Percentiles rank a stretch among this genome's conserved stretches.
Conservation (phyloP, 2,888 invertebrate species). For the Falcaria lacertinaria region DNA sequence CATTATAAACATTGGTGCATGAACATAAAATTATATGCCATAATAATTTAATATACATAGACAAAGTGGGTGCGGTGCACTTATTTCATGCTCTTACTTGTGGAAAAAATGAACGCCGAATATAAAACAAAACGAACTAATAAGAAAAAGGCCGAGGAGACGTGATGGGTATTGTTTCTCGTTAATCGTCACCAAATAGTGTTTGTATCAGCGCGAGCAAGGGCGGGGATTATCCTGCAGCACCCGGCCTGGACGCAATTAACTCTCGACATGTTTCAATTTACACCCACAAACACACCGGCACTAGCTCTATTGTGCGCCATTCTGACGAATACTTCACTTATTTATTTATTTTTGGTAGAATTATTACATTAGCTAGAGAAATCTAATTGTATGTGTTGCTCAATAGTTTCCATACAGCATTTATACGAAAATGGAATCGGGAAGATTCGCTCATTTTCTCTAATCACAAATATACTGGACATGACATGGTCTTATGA, state of each 20-base stretch:
- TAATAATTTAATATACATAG: too few relatives aligned
- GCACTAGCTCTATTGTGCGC: conserved; percentile 42
- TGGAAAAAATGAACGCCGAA: not conserved
- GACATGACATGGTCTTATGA: too few relatives aligned
- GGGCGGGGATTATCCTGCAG: conserved; percentile 48
- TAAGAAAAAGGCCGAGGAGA: not conserved
- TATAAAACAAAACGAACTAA: not conserved
- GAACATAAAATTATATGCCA: too few relatives aligned
- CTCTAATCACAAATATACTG: too few relatives aligned
- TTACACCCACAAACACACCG: conserved; percentile 71
- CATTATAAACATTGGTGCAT: too few relatives aligned
- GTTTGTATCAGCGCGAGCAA: conserved; percentile 20
- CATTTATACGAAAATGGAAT: too few relatives aligned
- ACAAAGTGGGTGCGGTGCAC: too few relatives aligned
- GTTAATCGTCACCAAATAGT: conserved; percentile 4
- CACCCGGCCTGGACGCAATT: conserved; percentile 58
- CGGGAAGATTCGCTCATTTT: too few relatives aligned
- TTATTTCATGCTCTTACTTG: too few relatives aligned
- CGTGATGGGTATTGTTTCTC: conserved; percentile 1
- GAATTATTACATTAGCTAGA: too few relatives aligned
- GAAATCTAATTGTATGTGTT: too few relatives aligned
- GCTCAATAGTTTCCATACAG: too few relatives aligned
- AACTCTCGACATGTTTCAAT: conserved; percentile 75
- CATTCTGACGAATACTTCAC: conserved; percentile 24
- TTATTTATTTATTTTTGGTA: conserved; percentile 27